A percentile compares a stretch with the other conserved stretches of the same genome.
These are phyloP conservation scores for Muraenolepis orangiensis DNA, from an alignment of 2,797 vertebrate genomes.

Conservation along the genomic window DNA sequence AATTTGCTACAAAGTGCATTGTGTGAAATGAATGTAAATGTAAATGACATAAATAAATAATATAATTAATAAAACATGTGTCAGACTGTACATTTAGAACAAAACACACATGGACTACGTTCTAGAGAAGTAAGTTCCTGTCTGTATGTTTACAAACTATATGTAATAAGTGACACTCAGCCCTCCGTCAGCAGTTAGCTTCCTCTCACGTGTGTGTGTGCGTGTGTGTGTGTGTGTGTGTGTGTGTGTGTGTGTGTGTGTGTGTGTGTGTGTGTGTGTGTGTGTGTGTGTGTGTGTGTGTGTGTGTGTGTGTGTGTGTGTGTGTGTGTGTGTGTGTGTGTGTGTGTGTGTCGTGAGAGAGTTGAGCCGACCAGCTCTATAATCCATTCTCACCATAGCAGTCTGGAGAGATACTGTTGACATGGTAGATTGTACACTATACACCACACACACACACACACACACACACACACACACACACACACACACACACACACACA, in stretches of 20 bases:
- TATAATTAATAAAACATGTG: background rate
- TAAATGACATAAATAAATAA: background rate
- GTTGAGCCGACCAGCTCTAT: conserved; percentile 71
- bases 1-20: background rate
- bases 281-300: conserved; percentile 22
- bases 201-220: conserved; percentile 18
- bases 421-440: conserved; percentile 52
- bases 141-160: background rate
- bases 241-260: conserved; percentile 24
- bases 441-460: conserved; percentile 41
- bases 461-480: conserved; percentile 17
- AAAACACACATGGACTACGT: background rate
- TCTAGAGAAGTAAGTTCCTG: background rate
- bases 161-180: background rate
- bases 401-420: conserved; percentile 80
- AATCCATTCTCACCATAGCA: conserved; percentile 95
- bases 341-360: conserved; percentile 31
- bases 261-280: conserved; percentile 26
- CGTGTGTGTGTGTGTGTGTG: conserved; percentile 12
- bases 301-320: conserved; percentile 14
- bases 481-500: conserved; percentile 7
- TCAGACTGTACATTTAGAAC: background rate
- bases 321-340: conserved; percentile 25
- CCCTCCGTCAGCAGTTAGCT: background rate
- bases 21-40: too few species aligned